Percentiles rank a stretch among this genome's conserved stretches.
phyloP scores from a whole-genome alignment of 2,113 vertebrate genomes.

The Lanius ludovicianus region DNA sequence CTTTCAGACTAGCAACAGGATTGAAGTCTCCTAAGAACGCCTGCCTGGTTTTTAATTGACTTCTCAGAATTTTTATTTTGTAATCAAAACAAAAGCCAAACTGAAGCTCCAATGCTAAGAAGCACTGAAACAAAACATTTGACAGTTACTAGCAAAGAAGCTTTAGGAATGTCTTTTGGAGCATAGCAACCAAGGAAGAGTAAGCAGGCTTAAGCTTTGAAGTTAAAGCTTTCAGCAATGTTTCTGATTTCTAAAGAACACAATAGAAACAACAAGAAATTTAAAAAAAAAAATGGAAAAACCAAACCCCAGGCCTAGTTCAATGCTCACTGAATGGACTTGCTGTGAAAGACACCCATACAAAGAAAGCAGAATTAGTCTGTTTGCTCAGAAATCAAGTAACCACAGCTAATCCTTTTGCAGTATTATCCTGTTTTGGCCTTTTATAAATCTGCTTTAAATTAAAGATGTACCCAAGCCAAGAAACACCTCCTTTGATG shows the following conservation, averaged over 20 bases:
- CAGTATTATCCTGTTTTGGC: slow-evolving; percentile 18
- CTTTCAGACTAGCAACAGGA: not conserved
- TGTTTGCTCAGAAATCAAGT: slow-evolving; percentile 52
- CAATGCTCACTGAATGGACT: not conserved
- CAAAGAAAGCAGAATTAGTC: slow-evolving; percentile 31
- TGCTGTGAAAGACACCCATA: not conserved
- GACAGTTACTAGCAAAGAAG: slow-evolving; percentile 8
- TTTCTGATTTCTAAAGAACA: slow-evolving; percentile 4
- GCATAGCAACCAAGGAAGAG: not conserved
- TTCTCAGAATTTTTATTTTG: slow-evolving; percentile 2
- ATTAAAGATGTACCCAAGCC: slow-evolving; percentile 46
- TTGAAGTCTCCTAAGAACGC: not conserved
- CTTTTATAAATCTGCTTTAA: slow-evolving; percentile 61
- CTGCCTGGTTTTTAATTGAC: slow-evolving; percentile 21
- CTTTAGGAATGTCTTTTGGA: slow-evolving; percentile 7
- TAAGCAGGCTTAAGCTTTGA: slow-evolving; percentile 32
- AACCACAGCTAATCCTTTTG: slow-evolving; percentile 56
- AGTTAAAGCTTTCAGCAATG: slow-evolving; percentile 31
- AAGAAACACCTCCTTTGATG: slow-evolving; percentile 54
- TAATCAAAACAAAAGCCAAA: slow-evolving; percentile 8
- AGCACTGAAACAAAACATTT: not conserved
- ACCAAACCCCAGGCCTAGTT: not conserved
- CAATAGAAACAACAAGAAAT: slow-evolving; percentile 18
- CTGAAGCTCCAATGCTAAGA: not conserved
- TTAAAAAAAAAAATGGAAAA: not conserved